These are phyloP conservation scores for Drosophila sordidapex DNA, from an alignment of 2,888 invertebrate genomes.

Conservation along the genomic window DNA sequence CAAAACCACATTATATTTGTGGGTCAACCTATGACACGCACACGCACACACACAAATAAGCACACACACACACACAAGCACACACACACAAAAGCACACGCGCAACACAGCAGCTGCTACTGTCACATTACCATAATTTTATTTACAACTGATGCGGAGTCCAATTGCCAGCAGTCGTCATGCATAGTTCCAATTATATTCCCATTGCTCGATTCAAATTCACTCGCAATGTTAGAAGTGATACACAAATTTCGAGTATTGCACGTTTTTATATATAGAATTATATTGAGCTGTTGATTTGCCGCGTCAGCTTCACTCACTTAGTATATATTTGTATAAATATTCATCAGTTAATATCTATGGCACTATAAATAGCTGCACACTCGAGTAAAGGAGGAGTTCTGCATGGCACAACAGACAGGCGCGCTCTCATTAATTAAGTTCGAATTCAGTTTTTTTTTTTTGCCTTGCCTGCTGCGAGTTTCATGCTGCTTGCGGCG, in stretches of 20 bases:
- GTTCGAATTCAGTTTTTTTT: conserved; percentile 43
- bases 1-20: conserved; percentile 43
- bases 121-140: conserved; percentile 79
- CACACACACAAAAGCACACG: conserved; percentile 10
- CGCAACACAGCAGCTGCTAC: conserved; percentile 43
- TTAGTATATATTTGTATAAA: conserved; percentile 45
- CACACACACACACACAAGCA: conserved; percentile 20
- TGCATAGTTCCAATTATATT: conserved; percentile 13
- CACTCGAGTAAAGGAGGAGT: not conserved
- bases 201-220: not conserved
- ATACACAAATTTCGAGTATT: conserved; percentile 55
- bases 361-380: conserved; percentile 56
- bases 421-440: conserved; percentile 72
- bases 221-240: conserved; percentile 6
- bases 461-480: conserved; percentile 17
- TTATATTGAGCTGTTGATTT: conserved; percentile 73
- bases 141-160: conserved; percentile 70
- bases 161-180: conserved; percentile 56
- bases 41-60: conserved; percentile 7
- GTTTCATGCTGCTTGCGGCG: conserved; percentile 25
- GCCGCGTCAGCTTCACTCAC: conserved; percentile 54
- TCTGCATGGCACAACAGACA: conserved; percentile 22
- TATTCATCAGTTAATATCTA: conserved; percentile 70
- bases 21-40: conserved; percentile 56
- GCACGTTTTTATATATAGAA: conserved; percentile 65